Conservation (phyloP, 92 coral and sea anemone genomes). For the Zoanthus solanderi region DNA sequence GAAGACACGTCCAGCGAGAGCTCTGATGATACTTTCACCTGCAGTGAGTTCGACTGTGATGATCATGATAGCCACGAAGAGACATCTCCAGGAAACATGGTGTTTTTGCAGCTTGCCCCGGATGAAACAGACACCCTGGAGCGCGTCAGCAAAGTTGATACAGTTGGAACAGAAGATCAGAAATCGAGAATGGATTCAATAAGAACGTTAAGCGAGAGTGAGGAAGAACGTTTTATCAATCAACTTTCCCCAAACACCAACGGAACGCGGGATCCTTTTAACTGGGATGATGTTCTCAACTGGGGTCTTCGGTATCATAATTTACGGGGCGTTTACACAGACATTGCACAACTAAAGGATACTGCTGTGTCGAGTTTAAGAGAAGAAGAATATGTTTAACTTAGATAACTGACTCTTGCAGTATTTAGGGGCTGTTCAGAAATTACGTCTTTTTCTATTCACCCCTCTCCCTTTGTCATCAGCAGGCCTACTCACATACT, state of each 20-base stretch:
- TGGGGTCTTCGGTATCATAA: constrained; percentile 91
- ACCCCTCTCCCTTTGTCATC: too few relatives aligned
- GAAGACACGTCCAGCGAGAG: constrained; percentile 94
- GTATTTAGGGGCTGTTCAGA: too few relatives aligned
- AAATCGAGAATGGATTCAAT: constrained; percentile 72
- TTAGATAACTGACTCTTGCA: background rate
- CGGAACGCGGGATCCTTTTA: constrained; percentile 75
- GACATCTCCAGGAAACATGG: constrained; percentile 72
- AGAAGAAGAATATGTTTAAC: constrained; percentile 75
- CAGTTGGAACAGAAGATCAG: constrained; percentile 9
- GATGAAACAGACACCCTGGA: constrained; percentile 44
- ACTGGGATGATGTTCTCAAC: constrained; percentile 93
- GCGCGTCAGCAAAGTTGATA: constrained; percentile 33
- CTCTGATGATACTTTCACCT: constrained; percentile 95
- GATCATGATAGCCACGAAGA: constrained; percentile 82
- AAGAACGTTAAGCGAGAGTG: constrained; percentile 76
- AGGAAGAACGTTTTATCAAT: constrained; percentile 65
- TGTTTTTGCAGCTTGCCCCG: constrained; percentile 72
- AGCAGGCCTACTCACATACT: too few relatives aligned
- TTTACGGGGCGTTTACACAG: constrained; percentile 86
- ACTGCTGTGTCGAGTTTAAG: constrained; percentile 40
- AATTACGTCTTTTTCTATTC: too few relatives aligned
- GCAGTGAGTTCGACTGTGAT: constrained; percentile 96
- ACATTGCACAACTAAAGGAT: constrained; percentile 85
- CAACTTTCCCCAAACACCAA: constrained; percentile 71